Percentiles rank a stretch among this genome's conserved stretches.
These are phyloP conservation scores for Cossypha dichroa DNA, from an alignment of 2,797 vertebrate genomes.

Conservation along the genomic window DNA sequence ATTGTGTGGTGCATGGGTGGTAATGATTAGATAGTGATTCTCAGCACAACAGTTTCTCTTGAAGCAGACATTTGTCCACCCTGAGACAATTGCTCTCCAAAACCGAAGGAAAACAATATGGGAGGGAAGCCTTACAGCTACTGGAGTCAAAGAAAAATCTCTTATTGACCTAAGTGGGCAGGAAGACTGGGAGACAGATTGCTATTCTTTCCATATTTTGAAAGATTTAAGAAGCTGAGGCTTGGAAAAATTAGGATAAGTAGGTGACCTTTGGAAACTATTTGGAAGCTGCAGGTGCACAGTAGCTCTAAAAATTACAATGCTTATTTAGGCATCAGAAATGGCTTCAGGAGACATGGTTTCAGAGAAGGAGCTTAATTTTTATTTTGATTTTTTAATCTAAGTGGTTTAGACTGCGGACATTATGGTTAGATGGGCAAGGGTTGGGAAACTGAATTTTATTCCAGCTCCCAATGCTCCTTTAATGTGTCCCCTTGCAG, in stretches of 20 bases:
- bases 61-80: neutral
- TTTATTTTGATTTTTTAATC: neutral
- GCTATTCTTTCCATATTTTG: constrained; percentile 30
- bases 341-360: neutral
- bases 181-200: neutral
- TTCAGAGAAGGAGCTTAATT: neutral
- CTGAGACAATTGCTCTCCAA: neutral
- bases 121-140: neutral
- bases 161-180: neutral
- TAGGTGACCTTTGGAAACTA: constrained; percentile 13
- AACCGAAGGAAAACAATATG: constrained; percentile 5
- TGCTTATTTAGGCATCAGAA: constrained; percentile 21
- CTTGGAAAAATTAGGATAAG: constrained; percentile 15
- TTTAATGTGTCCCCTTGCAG: neutral
- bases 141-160: neutral
- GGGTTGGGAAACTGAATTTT: neutral
- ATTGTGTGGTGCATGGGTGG: constrained; percentile 45
- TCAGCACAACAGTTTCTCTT: constrained; percentile 19
- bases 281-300: constrained; percentile 40
- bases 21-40: constrained; percentile 42
- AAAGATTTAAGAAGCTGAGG: neutral
- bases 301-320: neutral
- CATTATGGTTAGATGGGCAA: neutral
- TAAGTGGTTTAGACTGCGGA: neutral
- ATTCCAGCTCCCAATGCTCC: neutral